Percentiles rank a stretch among this genome's conserved stretches.
Conservation (phyloP, 1,140 invertebrate species). For the Drosophila kikkawai region DNA sequence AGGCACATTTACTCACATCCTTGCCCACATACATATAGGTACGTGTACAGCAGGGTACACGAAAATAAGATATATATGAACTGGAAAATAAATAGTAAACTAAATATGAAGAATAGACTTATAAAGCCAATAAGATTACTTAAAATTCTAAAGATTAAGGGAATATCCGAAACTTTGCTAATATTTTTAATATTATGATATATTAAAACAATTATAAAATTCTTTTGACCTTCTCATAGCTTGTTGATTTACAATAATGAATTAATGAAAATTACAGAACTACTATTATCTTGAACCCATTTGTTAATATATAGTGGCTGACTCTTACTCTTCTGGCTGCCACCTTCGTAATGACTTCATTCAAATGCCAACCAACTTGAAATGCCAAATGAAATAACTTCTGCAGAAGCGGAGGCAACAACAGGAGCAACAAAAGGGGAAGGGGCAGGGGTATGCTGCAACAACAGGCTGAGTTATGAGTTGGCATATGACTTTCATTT, state of each 20-base stretch:
- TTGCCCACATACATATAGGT: conserved; percentile 3
- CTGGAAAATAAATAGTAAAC: not conserved
- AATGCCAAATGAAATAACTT: conserved; percentile 82
- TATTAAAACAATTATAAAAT: too few species aligned
- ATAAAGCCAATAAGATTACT: too few species aligned
- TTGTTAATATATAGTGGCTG: conserved; percentile 58
- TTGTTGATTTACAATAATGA: too few species aligned
- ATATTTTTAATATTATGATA: too few species aligned
- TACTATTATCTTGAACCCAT: not conserved
- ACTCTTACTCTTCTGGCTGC: conserved; percentile 45
- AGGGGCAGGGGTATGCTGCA: conserved; percentile 31
- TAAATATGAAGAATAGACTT: too few species aligned
- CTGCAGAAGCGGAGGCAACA: conserved; percentile 48
- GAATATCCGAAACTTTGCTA: too few species aligned
- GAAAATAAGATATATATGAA: conserved; percentile 2
- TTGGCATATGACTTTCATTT: conserved; percentile 83
- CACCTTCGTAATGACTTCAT: conserved; percentile 80
- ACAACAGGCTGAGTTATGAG: conserved; percentile 81
- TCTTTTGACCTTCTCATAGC: too few species aligned
- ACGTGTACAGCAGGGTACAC: conserved; percentile 4
- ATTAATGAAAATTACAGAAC: not conserved
- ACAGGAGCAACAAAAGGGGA: conserved; percentile 44
- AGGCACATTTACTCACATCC: conserved; percentile 22
- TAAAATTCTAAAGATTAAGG: too few species aligned
- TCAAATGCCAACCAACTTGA: conserved; percentile 82